Evolutionary conservation across 2,888 invertebrate species (phyloP), one percentile per base, ranked within the genome.

Genomic region (Gonocerus acuteangulatus): DNA sequence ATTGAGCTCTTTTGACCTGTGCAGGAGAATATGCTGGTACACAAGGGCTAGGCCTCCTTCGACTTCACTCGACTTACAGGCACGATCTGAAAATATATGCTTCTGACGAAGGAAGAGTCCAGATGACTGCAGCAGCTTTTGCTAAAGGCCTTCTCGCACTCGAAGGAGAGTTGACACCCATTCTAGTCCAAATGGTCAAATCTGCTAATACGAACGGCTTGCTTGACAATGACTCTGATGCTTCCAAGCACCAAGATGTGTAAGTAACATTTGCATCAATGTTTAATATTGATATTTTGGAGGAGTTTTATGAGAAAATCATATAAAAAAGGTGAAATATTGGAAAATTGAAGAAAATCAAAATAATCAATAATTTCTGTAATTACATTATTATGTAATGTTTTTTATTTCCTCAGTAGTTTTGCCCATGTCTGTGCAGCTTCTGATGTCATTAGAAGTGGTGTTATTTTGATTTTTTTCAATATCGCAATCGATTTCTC

Each of bases 81-180:
- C 97, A 99, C 75, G 99, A 99, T 75, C 80, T 99, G 63, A 99
- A 99, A 79, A 99, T 99, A 69, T 99, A 99, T 76, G 97, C 99
- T 1, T 96, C 96, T 0, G 99, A 99, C 74, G 99, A 99, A 74
- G 99, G 99, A 2, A 81, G 99, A 61, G 99, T 99, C 1, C 99
- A 99, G 77, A 99, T 99, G 96, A 99, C 99, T 0, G 99, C 99
- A 0, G 99, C 99, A 0, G 99, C 99, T 1, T 99, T 99, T 76
- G 95, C 99, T 2, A 99, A 97, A 78, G 99, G 99, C 0, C 78
- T 99, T 27, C 78, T 99, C 7, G 99, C 99, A 0, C 74, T 99
- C 54, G 99, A 99, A 75, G 99, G 99, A 0, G 97, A 99, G 75
- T 79, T 99, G 39, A 96, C 99, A 0, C 99, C 99, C 0, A 99